These are phyloP conservation scores for Pseudopodoces humilis DNA, from an alignment of 2,113 vertebrate species.

Conservation along the genomic window DNA sequence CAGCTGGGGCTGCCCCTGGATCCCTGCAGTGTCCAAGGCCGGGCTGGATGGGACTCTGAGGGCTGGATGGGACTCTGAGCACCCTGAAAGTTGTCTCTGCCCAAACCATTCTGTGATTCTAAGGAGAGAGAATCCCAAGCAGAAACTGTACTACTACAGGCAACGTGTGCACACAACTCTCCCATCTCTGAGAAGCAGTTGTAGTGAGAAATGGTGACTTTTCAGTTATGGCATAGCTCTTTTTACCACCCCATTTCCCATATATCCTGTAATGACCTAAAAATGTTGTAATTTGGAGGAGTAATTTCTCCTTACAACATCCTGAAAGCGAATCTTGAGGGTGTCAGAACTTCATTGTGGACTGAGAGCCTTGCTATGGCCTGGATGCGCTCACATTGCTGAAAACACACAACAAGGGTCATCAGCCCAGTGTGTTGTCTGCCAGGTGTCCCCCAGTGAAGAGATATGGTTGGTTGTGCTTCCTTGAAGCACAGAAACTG, in stretches of 20 bases:
- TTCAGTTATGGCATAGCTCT: neutral
- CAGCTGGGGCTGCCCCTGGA: neutral
- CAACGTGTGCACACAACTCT: neutral
- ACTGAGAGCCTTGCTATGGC: neutral
- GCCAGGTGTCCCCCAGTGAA: neutral
- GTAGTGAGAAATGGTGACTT: neutral
- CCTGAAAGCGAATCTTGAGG: accelerated
- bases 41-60: accelerated
- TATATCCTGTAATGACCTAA: neutral
- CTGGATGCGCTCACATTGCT: neutral
- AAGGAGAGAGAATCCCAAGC: neutral
- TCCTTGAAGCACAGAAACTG: accelerated
- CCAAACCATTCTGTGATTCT: neutral
- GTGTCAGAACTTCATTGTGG: neutral
- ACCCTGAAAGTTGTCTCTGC: accelerated
- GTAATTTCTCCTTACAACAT: neutral
- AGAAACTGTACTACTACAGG: neutral
- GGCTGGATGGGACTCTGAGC: accelerated
- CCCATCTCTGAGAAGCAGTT: neutral
- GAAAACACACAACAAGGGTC: neutral
- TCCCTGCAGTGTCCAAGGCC: neutral
- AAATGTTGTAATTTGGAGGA: neutral
- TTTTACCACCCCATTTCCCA: neutral
- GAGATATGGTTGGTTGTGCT: neutral
- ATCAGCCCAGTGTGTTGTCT: neutral